Evolutionary conservation across 1,140 invertebrate genomes (phyloP).

Genomic region (Drosophila carrolli): DNA sequence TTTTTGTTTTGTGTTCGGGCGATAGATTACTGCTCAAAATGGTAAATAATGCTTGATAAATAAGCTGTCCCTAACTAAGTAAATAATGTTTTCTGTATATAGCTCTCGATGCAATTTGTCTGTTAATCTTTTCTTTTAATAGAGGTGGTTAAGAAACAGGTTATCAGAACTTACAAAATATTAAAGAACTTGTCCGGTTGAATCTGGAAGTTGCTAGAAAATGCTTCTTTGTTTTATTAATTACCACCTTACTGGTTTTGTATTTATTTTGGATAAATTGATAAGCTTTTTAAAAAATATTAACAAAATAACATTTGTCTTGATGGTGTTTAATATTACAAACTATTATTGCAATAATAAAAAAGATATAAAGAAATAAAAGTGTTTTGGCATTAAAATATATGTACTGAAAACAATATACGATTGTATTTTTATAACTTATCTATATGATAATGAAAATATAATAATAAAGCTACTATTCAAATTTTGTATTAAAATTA

Average conservation of each 20-base stretch:
- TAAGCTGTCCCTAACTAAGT: not conserved
- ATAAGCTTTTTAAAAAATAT: not conserved
- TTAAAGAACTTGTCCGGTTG: not conserved
- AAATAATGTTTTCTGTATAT: not conserved
- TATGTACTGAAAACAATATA: too few relatives aligned
- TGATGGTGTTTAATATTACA: too few relatives aligned
- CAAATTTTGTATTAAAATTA: too few relatives aligned
- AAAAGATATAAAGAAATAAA: too few relatives aligned
- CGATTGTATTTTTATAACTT: too few relatives aligned
- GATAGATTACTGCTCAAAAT: not conserved
- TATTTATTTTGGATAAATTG: not conserved
- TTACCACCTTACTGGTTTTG: not conserved
- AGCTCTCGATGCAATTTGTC: not conserved
- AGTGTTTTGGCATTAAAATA: too few relatives aligned
- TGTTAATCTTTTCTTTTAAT: not conserved
- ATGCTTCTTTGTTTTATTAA: not conserved
- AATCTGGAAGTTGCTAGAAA: not conserved
- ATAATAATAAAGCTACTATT: too few relatives aligned
- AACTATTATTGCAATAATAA: too few relatives aligned
- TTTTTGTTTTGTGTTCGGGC: not conserved
- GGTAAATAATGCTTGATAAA: not conserved
- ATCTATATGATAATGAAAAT: too few relatives aligned
- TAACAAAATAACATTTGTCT: too few relatives aligned
- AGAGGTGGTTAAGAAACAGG: not conserved
- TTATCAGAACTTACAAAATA: not conserved